Evolutionary conservation across 2,888 invertebrate species (phyloP), one percentile per base, ranked within the genome.

Genomic region (Plagodis dolabraria): DNA sequence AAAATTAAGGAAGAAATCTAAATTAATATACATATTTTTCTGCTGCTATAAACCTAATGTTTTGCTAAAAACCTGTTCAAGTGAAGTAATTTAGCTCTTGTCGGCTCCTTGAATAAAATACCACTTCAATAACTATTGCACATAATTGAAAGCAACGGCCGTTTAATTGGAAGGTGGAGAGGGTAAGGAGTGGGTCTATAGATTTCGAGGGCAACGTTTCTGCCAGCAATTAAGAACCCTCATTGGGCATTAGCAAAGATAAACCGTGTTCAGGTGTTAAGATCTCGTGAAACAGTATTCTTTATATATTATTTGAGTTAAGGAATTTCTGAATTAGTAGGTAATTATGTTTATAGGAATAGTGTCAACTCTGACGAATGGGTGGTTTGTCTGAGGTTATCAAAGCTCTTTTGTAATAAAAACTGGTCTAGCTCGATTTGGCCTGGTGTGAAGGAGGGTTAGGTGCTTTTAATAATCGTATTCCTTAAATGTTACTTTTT

Each of bases 221-320:
- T 62, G 70, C 67, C 65, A 63, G 67, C 76, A 80, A 84, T 86
- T 83, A 85, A 77, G 78, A 63, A 68, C 74, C 72, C 76, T 68
- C 68, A 68, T 71, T 68, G 75, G 78, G 72, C 80, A 80, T 85
- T 85, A 78, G 56, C 58, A 55, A 75, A 82, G 84, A 87, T 83
- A 80, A 75, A 87, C 72, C 71, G 77, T 61, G 56, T 69, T 62
- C 86, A 86, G 76, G 72, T 86, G 86, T 61, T 72, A 47, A 55
- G 65, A 68, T 79, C 77, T 82, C 60, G 75, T 59, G 38, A 54
- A 68, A 65, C 72, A 42, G 12, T 40, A 10, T 40, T 7, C 2
- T 9, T 38, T 9, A 9, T 38, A 5, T 38, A 8, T 38, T 8
- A 8, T 38, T 1, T 38, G 0, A 38, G 1, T 2, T 7, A 8